A percentile compares a stretch with the other conserved stretches of the same genome.
Evolutionary conservation across 2,797 vertebrate genomes (phyloP).

Genomic region (Sebastes miniatus): DNA sequence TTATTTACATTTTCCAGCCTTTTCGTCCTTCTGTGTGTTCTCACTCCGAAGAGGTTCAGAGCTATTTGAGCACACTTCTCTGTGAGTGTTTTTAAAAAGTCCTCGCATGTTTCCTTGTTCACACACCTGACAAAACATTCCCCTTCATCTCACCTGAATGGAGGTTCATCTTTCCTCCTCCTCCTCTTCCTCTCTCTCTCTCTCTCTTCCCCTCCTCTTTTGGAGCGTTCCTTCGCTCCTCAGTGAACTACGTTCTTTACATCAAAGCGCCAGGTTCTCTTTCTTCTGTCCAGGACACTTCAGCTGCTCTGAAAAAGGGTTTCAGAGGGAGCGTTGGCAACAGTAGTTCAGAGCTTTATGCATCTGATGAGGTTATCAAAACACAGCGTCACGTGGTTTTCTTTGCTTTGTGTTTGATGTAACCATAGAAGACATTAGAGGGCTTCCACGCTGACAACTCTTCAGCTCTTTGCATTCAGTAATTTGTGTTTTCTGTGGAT

Average conservation of each 20-base stretch:
- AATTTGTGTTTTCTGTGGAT: conserved; percentile 22
- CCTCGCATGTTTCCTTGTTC: conserved; percentile 29
- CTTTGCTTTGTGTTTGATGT: conserved; percentile 21
- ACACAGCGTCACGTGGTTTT: neutral
- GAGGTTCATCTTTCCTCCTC: neutral
- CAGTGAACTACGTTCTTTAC: conserved; percentile 28
- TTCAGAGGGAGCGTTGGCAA: neutral
- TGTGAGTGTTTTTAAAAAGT: neutral
- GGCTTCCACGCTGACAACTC: neutral
- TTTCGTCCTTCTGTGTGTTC: neutral
- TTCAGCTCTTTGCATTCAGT: neutral
- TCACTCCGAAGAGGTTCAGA: conserved; percentile 5
- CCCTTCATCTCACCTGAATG: conserved; percentile 26
- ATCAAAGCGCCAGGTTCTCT: conserved; percentile 40
- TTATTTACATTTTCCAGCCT: conserved; percentile 8
- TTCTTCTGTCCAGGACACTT: conserved; percentile 42
- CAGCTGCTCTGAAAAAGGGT: neutral
- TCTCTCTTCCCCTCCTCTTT: neutral
- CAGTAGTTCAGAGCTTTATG: neutral
- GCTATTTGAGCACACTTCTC: conserved; percentile 14
- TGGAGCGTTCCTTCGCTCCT: neutral
- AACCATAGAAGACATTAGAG: conserved; percentile 21
- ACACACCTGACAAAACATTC: conserved; percentile 28
- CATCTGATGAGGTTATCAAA: conserved; percentile 24
- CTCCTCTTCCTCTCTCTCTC: neutral